Base-by-base conservation (phyloP, 2,888 invertebrate species). In the Eilema caniola region DNA sequence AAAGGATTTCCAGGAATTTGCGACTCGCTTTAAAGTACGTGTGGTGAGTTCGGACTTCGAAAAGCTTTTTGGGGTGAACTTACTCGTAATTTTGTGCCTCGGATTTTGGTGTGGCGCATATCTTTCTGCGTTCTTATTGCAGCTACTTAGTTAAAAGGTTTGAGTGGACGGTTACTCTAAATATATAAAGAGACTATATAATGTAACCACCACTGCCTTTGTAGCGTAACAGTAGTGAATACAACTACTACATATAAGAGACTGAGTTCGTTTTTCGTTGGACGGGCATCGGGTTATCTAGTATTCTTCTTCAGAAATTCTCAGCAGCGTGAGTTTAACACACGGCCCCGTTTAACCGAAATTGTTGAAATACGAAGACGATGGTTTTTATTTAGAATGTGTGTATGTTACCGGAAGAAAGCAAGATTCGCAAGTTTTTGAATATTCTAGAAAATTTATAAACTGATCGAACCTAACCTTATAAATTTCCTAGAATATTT, bases 1-100 rank as follows among this genome's bases (percentile, higher is more conserved):
- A 92, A 89, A 90, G 90, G 91, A 92, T 92, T 88, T 82, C 83
- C 78, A 82, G 88, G 86, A 89, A 90, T 89, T 89, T 87, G 84
- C 84, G 77, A 86, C 80, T 83, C 86, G 82, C 80, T 87, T 81
- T 83, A 83, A 85, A 88, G 87, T 88, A 86, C 83, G 81, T 88
- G 88, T 85, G 88, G 90, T 82, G 78, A 81, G 85, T 73, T 81
- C 74, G 76, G 84, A 89, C 88, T 89, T 86, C 65, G 78, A 85
- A 88, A 85, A 83, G 88, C 87, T 89, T 88, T 88, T 79, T 77
- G 77, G 53, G 69, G 63, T 76, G 78, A 87, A 86, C 86, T 88
- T 88, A 53, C n/a, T 53, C 53, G 53, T 10, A 75, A 84, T 86
- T 83, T 78, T 66, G 73, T 75, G 81, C 76, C 24, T 66, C n/a